Percentiles rank a stretch among this genome's conserved stretches.
Conservation (phyloP, 2,888 invertebrate genomes). For the Ceramica pisi region DNA sequence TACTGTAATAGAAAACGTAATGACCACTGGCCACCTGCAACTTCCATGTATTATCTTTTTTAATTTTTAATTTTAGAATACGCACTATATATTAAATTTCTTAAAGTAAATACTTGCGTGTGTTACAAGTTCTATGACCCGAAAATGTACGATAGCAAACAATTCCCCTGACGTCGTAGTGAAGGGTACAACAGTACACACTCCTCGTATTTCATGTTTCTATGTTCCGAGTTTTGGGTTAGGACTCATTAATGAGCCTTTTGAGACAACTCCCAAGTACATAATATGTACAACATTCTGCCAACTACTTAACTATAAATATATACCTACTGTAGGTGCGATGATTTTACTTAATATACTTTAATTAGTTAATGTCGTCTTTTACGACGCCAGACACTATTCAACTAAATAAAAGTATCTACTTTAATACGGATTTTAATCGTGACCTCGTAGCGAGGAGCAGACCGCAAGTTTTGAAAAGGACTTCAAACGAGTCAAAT, state of each 20-base stretch:
- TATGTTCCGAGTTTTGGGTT: conserved; percentile 62
- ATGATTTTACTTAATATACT: conserved; percentile 25
- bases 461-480: conserved; percentile 36
- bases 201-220: conserved; percentile 63
- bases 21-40: background rate
- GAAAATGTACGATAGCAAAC: conserved; percentile 33
- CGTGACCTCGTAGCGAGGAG: conserved; percentile 3
- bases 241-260: conserved; percentile 62
- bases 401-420: conserved; percentile 36
- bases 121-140: conserved; percentile 30
- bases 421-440: conserved; percentile 38
- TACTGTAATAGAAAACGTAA: background rate
- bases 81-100: conserved; percentile 1
- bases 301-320: conserved; percentile 25
- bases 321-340: conserved; percentile 17
- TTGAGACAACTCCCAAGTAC: conserved; percentile 49
- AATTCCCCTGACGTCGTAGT: conserved; percentile 50
- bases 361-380: conserved; percentile 44
- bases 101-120: background rate
- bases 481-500: conserved; percentile 33
- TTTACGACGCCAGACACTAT: conserved; percentile 19
- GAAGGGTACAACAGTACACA: conserved; percentile 52
- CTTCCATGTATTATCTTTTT: background rate
- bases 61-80: background rate
- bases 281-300: conserved; percentile 31